phyloP scores from a whole-genome alignment of 2,113 vertebrate species.

The Atrichornis clamosus region DNA sequence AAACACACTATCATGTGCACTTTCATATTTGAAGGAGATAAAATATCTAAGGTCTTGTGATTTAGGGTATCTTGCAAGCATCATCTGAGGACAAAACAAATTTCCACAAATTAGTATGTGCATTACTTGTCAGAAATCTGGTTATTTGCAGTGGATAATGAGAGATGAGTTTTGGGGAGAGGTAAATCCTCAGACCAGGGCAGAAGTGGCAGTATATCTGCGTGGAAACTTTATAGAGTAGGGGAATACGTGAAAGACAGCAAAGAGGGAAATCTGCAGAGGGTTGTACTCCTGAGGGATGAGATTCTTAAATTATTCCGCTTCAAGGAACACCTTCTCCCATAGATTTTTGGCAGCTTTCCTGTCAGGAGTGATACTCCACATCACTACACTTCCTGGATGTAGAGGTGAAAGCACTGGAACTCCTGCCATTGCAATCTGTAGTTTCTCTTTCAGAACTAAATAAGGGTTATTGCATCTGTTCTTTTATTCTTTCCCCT shows the following conservation, averaged over 20 bases:
- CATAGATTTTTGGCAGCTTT: constrained; percentile 6
- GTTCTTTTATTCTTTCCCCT: constrained; percentile 37
- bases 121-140: not conserved
- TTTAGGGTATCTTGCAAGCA: not conserved
- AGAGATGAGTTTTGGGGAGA: not conserved
- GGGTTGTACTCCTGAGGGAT: not conserved
- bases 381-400: constrained; percentile 30
- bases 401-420: constrained; percentile 34
- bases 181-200: not conserved
- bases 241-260: not conserved
- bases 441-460: constrained; percentile 49
- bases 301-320: constrained; percentile 6
- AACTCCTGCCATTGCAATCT: constrained; percentile 42
- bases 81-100: not conserved
- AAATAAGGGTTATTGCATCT: constrained; percentile 56
- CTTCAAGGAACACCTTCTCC: constrained; percentile 45
- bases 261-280: not conserved
- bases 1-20: not conserved
- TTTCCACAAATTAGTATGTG: not conserved
- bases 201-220: not conserved
- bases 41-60: not conserved
- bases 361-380: constrained; percentile 20
- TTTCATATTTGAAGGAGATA: not conserved
- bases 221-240: not conserved
- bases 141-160: not conserved